Base-by-base conservation (phyloP, 1,140 invertebrate genomes). In the Argopecten irradians region DNA sequence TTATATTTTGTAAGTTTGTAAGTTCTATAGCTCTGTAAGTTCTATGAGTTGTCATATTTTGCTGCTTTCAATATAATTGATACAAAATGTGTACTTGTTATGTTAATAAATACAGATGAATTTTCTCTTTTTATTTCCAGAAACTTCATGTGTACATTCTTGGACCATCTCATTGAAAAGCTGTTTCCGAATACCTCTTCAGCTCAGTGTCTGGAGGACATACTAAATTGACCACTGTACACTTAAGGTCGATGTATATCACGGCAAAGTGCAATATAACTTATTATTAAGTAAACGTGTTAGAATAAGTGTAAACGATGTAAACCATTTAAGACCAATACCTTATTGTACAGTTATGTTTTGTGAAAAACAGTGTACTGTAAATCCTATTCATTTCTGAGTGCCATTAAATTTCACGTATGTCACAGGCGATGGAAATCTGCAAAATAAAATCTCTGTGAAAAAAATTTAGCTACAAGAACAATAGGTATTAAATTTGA, bases 131-230 rank as follows among this genome's bases (percentile, higher is more conserved):
- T 43, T 86, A 36, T 41, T 86, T 90, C 28, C 91, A 92, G 91
- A 83, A 87, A 92, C 86, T 90, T 92, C 22, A 41, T 92, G 32
- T 92, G 87, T 87, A 84, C 83, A 33, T 33, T 89, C 22, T 33
- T 92, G 39, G 91, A 92, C 41, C 34, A 85, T 82, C 32, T 91
- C 16, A 22, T 92, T 82, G 88, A 91, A 43, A 88, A 86, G 11
- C 36, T 91, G 39, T 92, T 92, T 87, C 90, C 88, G 5, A 88
- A 92, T 34, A 89, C 88, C 14, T 46, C 86, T n/a, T 71, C n/a
- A 28, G 28, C 55, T 16, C 22, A 71, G 28, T 71, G n/a, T n/a
- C 55, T 28, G 55, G 55, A 71, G 28, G n/a, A 71, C 28, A 1
- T 71, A 3, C 28, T 71, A n/a, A 71, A 71, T 28, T 71, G 11